These are phyloP conservation scores for Quadriops clusia DNA, from an alignment of 2,888 invertebrate species.

Conservation along the genomic window DNA sequence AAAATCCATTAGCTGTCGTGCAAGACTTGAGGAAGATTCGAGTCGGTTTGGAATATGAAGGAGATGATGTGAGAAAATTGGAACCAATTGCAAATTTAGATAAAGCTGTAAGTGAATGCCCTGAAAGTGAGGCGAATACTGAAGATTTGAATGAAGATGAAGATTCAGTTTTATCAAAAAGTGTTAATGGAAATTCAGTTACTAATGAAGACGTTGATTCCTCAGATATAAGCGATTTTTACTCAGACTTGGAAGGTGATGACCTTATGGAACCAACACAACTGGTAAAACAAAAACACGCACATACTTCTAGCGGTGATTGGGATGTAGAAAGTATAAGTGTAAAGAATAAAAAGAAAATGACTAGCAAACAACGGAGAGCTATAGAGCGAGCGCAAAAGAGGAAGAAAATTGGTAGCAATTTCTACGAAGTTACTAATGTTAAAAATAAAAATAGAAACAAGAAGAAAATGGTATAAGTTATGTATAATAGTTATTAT, in stretches of 20 bases:
- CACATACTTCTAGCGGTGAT: slow-evolving; percentile 33
- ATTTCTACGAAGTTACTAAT: slow-evolving; percentile 81
- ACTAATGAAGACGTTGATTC: slow-evolving; percentile 29
- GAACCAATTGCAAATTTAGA: slow-evolving; percentile 34
- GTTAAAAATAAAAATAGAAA: slow-evolving; percentile 78
- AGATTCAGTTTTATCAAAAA: neutral
- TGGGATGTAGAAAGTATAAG: slow-evolving; percentile 38
- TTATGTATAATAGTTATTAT: too few relatives aligned
- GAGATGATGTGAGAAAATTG: slow-evolving; percentile 47
- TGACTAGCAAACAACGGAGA: slow-evolving; percentile 68
- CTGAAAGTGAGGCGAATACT: slow-evolving; percentile 3
- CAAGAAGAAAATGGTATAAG: slow-evolving; percentile 51
- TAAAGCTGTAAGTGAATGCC: slow-evolving; percentile 22
- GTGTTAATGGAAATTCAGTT: neutral
- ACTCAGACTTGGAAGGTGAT: slow-evolving; percentile 52
- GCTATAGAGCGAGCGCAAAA: slow-evolving; percentile 62
- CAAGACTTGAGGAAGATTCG: slow-evolving; percentile 76
- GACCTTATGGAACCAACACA: slow-evolving; percentile 41
- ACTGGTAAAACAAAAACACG: slow-evolving; percentile 36
- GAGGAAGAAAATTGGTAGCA: slow-evolving; percentile 73
- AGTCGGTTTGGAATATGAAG: slow-evolving; percentile 42
- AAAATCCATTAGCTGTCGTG: slow-evolving; percentile 45
- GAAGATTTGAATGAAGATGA: slow-evolving; percentile 2
- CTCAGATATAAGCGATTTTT: slow-evolving; percentile 55
- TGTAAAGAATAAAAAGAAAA: slow-evolving; percentile 35